Evolutionary conservation across 1,140 invertebrate species (phyloP).

Genomic region (Drosophila simulans): DNA sequence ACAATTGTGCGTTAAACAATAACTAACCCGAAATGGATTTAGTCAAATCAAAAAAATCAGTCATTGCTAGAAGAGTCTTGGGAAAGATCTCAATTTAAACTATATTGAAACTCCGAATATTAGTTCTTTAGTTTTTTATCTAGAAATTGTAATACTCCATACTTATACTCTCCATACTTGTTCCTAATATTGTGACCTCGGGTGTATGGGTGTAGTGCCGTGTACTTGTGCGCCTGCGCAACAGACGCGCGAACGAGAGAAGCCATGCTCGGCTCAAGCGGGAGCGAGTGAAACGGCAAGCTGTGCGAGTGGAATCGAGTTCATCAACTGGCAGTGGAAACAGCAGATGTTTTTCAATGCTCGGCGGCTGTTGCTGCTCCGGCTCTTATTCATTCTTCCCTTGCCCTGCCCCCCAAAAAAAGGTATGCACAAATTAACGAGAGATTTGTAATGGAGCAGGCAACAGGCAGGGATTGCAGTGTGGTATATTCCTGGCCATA

Average conservation of each 20-base stretch:
- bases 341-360: conserved; percentile 80
- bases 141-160: background rate
- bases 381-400: conserved; percentile 22
- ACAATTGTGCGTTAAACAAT: background rate
- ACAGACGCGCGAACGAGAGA: conserved; percentile 56
- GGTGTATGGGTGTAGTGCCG: conserved; percentile 13
- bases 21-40: background rate
- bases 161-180: background rate
- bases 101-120: no score
- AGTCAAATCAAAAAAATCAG: background rate
- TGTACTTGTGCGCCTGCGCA: conserved; percentile 79
- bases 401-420: conserved; percentile 6
- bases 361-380: conserved; percentile 70
- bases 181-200: conserved; percentile 7
- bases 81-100: no score
- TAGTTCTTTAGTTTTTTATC: background rate
- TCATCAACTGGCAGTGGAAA: conserved; percentile 74
- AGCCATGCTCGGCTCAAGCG: conserved; percentile 23
- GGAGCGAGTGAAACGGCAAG: conserved; percentile 22
- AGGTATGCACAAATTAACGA: conserved; percentile 25
- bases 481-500: background rate
- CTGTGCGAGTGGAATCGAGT: conserved; percentile 64
- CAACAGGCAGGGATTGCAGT: conserved; percentile 11
- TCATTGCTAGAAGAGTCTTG: background rate
- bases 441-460: conserved; percentile 35